A percentile compares a stretch with the other conserved stretches of the same genome.
Conservation (phyloP, 2,797 vertebrate species). For the Nyctalus aviator region DNA sequence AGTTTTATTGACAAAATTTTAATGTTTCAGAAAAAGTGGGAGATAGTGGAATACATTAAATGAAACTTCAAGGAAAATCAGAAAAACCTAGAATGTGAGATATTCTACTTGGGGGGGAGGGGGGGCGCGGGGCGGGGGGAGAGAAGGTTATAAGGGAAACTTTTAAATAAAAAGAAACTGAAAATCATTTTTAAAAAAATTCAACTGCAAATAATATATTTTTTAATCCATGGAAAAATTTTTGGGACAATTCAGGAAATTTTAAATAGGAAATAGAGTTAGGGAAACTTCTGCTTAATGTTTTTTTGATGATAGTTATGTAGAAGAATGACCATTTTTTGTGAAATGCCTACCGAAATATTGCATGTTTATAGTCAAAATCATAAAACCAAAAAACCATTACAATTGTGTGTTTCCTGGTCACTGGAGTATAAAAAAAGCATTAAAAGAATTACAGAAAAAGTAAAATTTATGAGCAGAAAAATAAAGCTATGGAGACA, state of each 20-base stretch:
- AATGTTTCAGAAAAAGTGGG: neutral
- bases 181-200: neutral
- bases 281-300: neutral
- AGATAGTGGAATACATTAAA: neutral
- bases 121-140: too few relatives aligned
- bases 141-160: neutral
- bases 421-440: neutral
- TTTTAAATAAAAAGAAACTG: neutral
- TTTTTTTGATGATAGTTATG: neutral
- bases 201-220: neutral
- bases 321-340: neutral
- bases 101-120: neutral
- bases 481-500: neutral
- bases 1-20: neutral
- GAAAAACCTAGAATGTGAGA: neutral
- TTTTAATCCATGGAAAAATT: neutral
- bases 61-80: neutral
- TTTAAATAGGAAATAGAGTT: neutral
- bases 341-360: neutral
- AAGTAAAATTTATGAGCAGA: neutral
- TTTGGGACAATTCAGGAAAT: neutral
- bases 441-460: neutral
- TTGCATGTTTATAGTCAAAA: neutral
- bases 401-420: neutral
- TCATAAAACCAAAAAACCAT: neutral